phyloP scores from a whole-genome alignment of 2,797 vertebrate species.

The Pipistrellus pipistrellus region DNA sequence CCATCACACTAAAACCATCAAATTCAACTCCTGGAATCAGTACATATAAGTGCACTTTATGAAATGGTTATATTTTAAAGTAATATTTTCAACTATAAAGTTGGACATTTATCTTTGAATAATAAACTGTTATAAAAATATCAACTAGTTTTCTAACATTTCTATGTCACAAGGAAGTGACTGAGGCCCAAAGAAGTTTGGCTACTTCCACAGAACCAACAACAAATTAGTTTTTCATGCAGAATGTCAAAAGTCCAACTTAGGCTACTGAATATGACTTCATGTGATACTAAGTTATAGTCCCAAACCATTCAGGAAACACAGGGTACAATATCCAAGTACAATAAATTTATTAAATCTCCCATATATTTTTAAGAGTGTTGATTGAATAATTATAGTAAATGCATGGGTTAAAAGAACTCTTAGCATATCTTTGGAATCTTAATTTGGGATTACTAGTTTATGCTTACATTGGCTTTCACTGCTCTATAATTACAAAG shows the following conservation, averaged over 20 bases:
- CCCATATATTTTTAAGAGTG: conserved; percentile 16
- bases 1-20: not conserved
- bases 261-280: not conserved
- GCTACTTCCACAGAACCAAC: not conserved
- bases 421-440: conserved; percentile 15
- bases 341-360: conserved; percentile 28
- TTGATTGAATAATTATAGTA: not conserved
- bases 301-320: conserved; percentile 1
- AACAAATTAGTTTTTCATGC: not conserved
- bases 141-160: conserved; percentile 28
- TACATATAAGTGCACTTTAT: not conserved
- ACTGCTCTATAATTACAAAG: conserved; percentile 42
- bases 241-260: conserved; percentile 35
- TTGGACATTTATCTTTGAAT: conserved; percentile 11
- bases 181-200: not conserved
- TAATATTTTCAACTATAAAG: conserved; percentile 5
- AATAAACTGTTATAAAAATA: conserved; percentile 35
- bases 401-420: conserved; percentile 29
- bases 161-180: conserved; percentile 45
- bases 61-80: conserved; percentile 40
- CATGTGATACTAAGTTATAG: not conserved
- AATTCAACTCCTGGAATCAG: not conserved
- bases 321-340: conserved; percentile 13
- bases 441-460: conserved; percentile 70
- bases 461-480: conserved; percentile 60